These are phyloP conservation scores for Tillus elongatus DNA, from an alignment of 2,888 invertebrate genomes.

Conservation along the genomic window DNA sequence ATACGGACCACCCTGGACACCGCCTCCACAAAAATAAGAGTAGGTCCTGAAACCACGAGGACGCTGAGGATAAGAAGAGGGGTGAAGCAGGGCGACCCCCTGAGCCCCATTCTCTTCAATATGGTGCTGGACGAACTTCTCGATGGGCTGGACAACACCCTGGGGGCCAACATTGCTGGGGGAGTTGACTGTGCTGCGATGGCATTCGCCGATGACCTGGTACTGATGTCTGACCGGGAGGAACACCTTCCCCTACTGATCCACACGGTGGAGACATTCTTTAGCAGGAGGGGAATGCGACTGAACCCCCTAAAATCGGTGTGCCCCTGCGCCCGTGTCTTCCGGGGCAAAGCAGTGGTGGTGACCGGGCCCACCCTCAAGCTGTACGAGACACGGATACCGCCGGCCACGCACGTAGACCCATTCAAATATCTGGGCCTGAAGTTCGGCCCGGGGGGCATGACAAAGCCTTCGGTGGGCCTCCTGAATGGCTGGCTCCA, in stretches of 20 bases:
- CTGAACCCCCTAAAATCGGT: conserved; percentile 19
- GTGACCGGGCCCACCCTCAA: conserved; percentile 1
- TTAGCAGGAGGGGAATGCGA: conserved; percentile 17
- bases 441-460: conserved; percentile 9
- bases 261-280: conserved; percentile 9
- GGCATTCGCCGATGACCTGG: conserved; percentile 22
- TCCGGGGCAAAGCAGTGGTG: background rate
- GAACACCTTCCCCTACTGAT: conserved; percentile 9
- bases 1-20: conserved; percentile 8
- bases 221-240: conserved; percentile 13
- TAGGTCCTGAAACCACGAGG: conserved; percentile 8
- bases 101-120: conserved; percentile 11
- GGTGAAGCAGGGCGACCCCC: too few species aligned
- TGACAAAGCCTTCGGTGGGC: conserved; percentile 5
- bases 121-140: conserved; percentile 11
- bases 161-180: background rate
- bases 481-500: background rate
- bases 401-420: background rate
- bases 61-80: background rate
- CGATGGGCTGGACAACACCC: conserved; percentile 1
- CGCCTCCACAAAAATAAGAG: conserved; percentile 15
- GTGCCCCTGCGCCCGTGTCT: conserved; percentile 7
- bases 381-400: conserved; percentile 9
- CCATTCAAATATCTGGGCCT: conserved; percentile 12
- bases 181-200: conserved; percentile 6